Base-by-base conservation (phyloP, 2,797 vertebrate genomes). In the Nyctibius grandis region DNA sequence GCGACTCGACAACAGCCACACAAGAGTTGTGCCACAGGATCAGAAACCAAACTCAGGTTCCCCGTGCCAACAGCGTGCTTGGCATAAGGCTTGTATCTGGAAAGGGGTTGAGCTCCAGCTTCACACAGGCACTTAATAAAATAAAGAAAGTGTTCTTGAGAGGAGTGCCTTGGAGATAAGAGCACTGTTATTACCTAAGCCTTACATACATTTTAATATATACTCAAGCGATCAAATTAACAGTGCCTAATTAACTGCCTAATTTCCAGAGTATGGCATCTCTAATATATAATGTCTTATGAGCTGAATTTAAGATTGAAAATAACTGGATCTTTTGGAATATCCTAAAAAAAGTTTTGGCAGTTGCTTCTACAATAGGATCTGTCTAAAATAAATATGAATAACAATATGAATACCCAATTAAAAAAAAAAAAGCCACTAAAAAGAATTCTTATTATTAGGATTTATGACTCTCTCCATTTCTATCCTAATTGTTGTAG, bases 1-100 rank as follows among this genome's bases (percentile, higher is more conserved):
- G 20, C 0, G 0, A 67, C 42, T 67, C 3, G 0, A 25, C 75
- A 13, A 25, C 40, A 60, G 47, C 13, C 59, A n/a, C 56, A 17
- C 0, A 0, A 40, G 64, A 34, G 25, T 0, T 75, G 44, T 36
- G 51, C 64, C 5, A 7, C n/a, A 69, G 38, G 63, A 34, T 59
- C 79, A 51, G 54, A 59, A 59, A 67, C 21, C 64, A 51, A 51
- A 53, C 28, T 26, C 17, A 2, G 26, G 45, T 6, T 54, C 56
- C 44, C 60, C 1, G 2, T 42, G 78, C 60, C 78, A 63, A 38
- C 1, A 2, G 23, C 38, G 31, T 15, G 42, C 34, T 81, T 78
- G 72, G 61, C 38, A 25, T 34, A 64, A 51, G 54, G 67, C 60
- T 89, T 4, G 0, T 28, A 11, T 59, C 82, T 51, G 54, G 51